A percentile compares a stretch with the other conserved stretches of the same genome.
Conservation (phyloP, 2,888 invertebrate species). For the Drosophila nr. fundita region DNA sequence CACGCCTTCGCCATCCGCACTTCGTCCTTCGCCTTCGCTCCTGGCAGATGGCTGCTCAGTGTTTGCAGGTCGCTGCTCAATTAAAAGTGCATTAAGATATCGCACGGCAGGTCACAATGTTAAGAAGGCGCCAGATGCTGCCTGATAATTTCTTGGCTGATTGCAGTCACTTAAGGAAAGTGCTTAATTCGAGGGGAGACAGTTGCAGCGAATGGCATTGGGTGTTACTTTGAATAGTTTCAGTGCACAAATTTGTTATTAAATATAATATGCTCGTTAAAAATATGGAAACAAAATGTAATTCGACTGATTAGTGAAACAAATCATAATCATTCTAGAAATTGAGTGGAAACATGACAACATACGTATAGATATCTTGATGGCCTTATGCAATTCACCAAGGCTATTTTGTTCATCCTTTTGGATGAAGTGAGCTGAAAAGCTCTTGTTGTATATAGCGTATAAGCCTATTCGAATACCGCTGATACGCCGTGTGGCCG, state of each 20-base stretch:
- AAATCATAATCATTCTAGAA: background rate
- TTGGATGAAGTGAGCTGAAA: slow-evolving; percentile 48
- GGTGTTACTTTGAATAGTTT: slow-evolving; percentile 6
- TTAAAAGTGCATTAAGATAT: slow-evolving; percentile 76
- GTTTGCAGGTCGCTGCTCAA: slow-evolving; percentile 58
- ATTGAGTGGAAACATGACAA: background rate
- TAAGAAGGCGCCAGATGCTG: slow-evolving; percentile 61
- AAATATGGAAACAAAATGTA: background rate
- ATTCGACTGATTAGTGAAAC: background rate
- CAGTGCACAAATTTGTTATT: slow-evolving; percentile 14
- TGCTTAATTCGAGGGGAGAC: slow-evolving; percentile 60
- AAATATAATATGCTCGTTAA: background rate
- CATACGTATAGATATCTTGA: slow-evolving; percentile 16
- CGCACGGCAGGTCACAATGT: slow-evolving; percentile 58
- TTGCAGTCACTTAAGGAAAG: slow-evolving; percentile 77
- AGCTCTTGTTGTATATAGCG: slow-evolving; percentile 49
- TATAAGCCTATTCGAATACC: slow-evolving; percentile 52
- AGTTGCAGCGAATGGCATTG: slow-evolving; percentile 35
- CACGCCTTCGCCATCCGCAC: slow-evolving; percentile 9
- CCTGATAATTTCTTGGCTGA: slow-evolving; percentile 68
- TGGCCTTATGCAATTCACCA: slow-evolving; percentile 17
- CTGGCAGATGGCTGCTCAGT: slow-evolving; percentile 44
- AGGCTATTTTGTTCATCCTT: slow-evolving; percentile 10
- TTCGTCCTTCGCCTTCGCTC: slow-evolving; percentile 9
- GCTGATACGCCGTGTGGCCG: slow-evolving; percentile 75